These are phyloP conservation scores for Nesoenas mayeri DNA, from an alignment of 2,113 vertebrate species.

Conservation along the genomic window DNA sequence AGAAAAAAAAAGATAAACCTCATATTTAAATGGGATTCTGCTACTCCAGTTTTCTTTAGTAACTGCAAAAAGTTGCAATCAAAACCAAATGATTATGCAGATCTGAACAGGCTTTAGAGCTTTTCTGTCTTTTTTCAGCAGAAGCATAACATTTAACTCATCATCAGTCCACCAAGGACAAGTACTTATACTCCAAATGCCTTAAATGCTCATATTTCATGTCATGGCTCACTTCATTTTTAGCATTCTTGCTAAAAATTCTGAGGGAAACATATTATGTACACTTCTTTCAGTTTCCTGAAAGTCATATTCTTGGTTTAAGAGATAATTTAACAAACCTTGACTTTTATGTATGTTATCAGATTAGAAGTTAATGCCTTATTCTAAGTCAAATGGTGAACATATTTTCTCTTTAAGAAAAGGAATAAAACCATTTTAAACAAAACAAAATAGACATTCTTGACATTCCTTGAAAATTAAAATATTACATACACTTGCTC, in stretches of 20 bases:
- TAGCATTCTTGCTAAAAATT: neutral
- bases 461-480: neutral
- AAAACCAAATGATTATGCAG: neutral
- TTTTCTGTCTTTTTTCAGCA: neutral
- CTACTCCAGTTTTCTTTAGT: neutral
- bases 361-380: neutral
- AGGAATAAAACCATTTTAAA: neutral
- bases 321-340: neutral
- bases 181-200: neutral
- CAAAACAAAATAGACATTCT: neutral
- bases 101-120: neutral
- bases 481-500: neutral
- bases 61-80: neutral
- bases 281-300: neutral
- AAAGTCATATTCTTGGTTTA: neutral
- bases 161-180: neutral
- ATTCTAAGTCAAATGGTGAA: neutral
- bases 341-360: neutral
- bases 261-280: neutral
- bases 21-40: neutral
- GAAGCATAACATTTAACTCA: neutral
- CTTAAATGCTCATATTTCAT: neutral
- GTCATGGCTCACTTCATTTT: neutral
- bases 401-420: neutral
- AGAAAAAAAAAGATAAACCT: neutral